phyloP scores from a whole-genome alignment of 2,797 vertebrate species.

The Acrocephalus scirpaceus region DNA sequence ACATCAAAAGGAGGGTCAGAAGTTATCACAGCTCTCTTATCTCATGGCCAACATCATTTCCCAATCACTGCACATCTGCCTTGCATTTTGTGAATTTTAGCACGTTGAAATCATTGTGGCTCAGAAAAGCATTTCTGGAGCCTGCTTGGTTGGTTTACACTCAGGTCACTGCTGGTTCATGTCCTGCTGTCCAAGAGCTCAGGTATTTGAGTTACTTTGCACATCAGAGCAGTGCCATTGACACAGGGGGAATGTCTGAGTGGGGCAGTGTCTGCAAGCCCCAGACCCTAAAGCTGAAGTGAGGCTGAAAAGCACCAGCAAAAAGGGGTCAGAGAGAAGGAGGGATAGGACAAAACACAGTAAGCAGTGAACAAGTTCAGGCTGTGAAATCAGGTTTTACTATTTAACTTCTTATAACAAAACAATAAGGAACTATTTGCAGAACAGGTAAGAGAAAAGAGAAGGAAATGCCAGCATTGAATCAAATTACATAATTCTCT shows the following conservation, averaged over 20 bases:
- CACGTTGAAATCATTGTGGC: neutral
- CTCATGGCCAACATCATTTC: neutral
- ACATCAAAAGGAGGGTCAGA: neutral
- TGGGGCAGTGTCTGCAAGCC: neutral
- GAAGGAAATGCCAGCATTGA: neutral
- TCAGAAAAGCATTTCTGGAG: neutral
- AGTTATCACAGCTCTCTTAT: neutral
- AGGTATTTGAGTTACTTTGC: neutral
- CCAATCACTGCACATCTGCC: neutral
- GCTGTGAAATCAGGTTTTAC: neutral
- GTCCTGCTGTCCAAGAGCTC: neutral
- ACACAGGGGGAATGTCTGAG: neutral
- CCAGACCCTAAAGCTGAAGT: neutral
- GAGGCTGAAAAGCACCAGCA: neutral
- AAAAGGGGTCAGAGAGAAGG: neutral
- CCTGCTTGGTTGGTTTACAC: neutral
- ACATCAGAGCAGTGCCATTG: neutral
- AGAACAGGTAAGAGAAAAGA: neutral
- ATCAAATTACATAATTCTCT: neutral
- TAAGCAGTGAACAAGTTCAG: accelerated
- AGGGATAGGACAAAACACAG: neutral
- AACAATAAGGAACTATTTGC: neutral
- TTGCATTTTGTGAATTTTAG: conserved; percentile 42
- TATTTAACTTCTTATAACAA: neutral
- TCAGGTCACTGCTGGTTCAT: neutral